phyloP scores from a whole-genome alignment of 92 coral and sea anemone genomes.

The Meandrina meandrites region DNA sequence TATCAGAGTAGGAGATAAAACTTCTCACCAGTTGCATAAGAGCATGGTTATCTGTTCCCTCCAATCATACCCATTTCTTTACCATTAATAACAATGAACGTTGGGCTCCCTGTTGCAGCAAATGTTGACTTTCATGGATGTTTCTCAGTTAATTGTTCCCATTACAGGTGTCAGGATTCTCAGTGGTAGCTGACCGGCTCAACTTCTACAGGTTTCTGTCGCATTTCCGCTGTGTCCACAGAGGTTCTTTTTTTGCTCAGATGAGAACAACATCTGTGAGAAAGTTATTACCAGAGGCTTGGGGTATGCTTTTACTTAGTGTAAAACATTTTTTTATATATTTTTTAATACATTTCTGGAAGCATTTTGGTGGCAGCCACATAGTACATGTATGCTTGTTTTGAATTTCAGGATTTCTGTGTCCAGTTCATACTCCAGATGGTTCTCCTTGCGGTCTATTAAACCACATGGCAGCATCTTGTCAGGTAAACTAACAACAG shows the following conservation, averaged over 20 bases:
- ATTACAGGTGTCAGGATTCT: slow-evolving; percentile 74
- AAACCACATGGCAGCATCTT: slow-evolving; percentile 91
- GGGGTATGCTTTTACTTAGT: slow-evolving; percentile 72
- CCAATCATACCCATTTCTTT: background rate
- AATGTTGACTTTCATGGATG: background rate
- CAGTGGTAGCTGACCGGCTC: slow-evolving; percentile 93
- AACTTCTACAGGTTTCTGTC: slow-evolving; percentile 92
- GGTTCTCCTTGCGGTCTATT: slow-evolving; percentile 97
- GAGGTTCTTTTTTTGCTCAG: slow-evolving; percentile 94
- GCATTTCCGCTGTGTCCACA: slow-evolving; percentile 96
- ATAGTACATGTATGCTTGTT: background rate
- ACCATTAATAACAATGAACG: background rate
- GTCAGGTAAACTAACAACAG: slow-evolving; percentile 65
- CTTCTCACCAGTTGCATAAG: background rate
- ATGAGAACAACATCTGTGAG: slow-evolving; percentile 99
- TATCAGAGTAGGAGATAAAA: background rate
- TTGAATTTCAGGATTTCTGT: slow-evolving; percentile 77
- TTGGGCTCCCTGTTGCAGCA: background rate
- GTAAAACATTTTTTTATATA: background rate
- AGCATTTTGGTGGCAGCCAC: background rate
- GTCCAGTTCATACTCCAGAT: slow-evolving; percentile 99
- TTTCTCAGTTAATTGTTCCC: background rate
- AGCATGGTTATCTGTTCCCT: background rate
- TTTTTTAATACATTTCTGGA: background rate
- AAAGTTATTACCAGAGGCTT: slow-evolving; percentile 94